Percentiles rank a stretch among this genome's conserved stretches.
Conservation (phyloP, 92 coral and sea anemone genomes). For the Chrysogorgia sp. region DNA sequence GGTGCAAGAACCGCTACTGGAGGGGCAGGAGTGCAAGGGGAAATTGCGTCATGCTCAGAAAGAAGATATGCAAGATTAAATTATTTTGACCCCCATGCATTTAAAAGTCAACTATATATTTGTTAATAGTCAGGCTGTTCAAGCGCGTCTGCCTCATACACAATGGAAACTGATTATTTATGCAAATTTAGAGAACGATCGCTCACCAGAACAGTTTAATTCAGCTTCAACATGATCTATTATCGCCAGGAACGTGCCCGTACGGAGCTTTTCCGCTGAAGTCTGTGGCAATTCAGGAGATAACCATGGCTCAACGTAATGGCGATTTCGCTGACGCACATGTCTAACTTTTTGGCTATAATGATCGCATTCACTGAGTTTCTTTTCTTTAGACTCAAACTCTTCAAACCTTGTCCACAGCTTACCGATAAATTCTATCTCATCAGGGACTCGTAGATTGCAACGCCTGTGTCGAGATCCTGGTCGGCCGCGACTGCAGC, state of each 20-base stretch:
- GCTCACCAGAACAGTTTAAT: conserved; percentile 42
- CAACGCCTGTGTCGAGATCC: conserved; percentile 21
- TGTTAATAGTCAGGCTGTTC: conserved; percentile 31
- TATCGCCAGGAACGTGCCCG: conserved; percentile 21
- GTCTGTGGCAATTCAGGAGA: conserved; percentile 15
- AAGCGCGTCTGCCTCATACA: conserved; percentile 44
- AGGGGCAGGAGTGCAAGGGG: too few relatives aligned
- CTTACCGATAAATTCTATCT: conserved; percentile 10
- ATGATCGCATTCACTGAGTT: conserved; percentile 14
- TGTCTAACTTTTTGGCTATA: neutral
- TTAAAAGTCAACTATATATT: neutral
- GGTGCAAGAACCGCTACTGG: too few relatives aligned
- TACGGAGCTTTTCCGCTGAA: conserved; percentile 10
- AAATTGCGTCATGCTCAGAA: too few relatives aligned
- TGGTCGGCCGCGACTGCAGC: conserved; percentile 35
- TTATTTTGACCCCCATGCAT: too few relatives aligned
- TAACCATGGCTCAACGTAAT: conserved; percentile 19
- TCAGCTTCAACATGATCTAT: conserved; percentile 4
- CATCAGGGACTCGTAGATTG: conserved; percentile 19
- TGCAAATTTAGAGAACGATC: conserved; percentile 40
- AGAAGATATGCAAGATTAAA: too few relatives aligned
- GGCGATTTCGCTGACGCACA: conserved; percentile 20
- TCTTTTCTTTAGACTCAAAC: conserved; percentile 9
- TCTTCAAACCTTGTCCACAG: conserved; percentile 15
- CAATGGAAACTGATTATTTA: conserved; percentile 40